A percentile compares a stretch with the other conserved stretches of the same genome.
Conservation (phyloP, 2,797 vertebrate genomes). For the Erithacus rubecula region DNA sequence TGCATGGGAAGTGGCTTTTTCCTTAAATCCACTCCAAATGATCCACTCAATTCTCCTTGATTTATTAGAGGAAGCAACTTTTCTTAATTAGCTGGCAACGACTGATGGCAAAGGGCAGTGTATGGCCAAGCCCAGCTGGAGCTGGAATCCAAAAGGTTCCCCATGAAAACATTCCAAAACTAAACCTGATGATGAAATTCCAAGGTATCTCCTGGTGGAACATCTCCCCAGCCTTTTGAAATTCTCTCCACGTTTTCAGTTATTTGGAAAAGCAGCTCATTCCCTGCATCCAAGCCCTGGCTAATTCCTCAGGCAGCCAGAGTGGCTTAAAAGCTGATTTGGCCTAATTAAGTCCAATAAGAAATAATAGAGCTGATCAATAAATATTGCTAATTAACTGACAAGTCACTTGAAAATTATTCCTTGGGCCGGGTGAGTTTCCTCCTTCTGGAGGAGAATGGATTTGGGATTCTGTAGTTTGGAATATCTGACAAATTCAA, state of each 20-base stretch:
- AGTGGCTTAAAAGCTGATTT: not conserved
- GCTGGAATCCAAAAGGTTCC: not conserved
- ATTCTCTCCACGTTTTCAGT: not conserved
- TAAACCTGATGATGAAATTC: not conserved
- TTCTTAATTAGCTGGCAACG: not conserved
- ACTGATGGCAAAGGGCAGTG: not conserved
- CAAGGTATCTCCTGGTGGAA: not conserved
- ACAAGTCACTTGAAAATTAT: not conserved
- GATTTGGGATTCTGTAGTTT: not conserved
- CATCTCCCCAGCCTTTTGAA: not conserved
- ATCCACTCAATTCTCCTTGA: not conserved
- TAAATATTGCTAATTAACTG: not conserved
- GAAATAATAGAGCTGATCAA: not conserved
- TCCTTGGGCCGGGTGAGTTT: not conserved
- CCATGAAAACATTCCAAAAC: not conserved
- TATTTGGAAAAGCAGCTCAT: not conserved
- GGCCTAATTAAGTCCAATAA: not conserved
- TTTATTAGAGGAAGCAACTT: not conserved
- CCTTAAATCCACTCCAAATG: not conserved
- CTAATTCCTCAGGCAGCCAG: not conserved
- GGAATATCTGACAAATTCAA: not conserved
- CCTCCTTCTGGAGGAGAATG: not conserved
- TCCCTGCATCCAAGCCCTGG: not conserved
- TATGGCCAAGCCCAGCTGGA: not conserved
- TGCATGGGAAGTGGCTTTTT: not conserved